Percentiles rank a stretch among this genome's conserved stretches.
Conservation (phyloP, 2,113 vertebrate species). For the Piprites chloris region DNA sequence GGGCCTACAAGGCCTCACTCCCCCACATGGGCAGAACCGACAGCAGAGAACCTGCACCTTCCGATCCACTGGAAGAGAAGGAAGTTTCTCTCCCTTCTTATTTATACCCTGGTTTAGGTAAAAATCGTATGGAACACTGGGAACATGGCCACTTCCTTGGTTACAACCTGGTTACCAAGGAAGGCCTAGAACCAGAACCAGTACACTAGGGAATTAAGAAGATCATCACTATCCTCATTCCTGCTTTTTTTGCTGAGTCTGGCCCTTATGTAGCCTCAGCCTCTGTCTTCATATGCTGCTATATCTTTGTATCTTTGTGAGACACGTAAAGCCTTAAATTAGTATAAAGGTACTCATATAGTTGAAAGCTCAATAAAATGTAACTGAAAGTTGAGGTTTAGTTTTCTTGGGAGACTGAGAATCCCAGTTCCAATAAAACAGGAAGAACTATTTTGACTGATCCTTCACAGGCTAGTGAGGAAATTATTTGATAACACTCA, state of each 20-base stretch:
- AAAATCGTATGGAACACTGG: no score
- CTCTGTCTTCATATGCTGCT: background rate
- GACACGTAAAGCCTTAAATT: background rate
- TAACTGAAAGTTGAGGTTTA: background rate
- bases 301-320: background rate
- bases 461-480: background rate
- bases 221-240: background rate
- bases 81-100: no score
- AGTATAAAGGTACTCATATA: background rate
- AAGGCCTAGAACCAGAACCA: no score
- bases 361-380: background rate
- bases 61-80: no score
- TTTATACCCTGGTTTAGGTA: no score
- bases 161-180: no score
- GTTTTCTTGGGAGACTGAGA: background rate
- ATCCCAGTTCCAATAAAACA: background rate
- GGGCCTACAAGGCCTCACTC: no score
- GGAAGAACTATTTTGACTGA: background rate
- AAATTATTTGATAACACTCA: background rate
- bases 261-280: background rate
- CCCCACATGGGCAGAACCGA: no score
- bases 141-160: no score
- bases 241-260: background rate
- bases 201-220: background rate
- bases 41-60: no score